Evolutionary conservation across 2,113 vertebrate genomes (phyloP).

Genomic region (Centropus unirufus): DNA sequence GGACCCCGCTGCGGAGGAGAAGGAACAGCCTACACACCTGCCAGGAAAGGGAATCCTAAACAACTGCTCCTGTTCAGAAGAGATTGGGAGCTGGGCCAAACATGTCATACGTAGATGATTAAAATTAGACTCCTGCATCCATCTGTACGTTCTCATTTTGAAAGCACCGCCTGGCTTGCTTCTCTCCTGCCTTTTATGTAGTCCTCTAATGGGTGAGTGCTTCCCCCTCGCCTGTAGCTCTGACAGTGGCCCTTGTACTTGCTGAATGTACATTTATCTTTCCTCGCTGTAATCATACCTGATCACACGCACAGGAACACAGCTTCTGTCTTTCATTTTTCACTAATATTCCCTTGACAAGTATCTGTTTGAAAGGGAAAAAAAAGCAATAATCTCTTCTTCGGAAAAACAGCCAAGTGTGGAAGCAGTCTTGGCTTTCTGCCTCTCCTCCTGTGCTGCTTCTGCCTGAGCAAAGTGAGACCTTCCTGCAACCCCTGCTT

Average conservation of each 20-base stretch:
- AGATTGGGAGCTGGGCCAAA: slow-evolving; percentile 39
- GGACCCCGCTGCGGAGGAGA: background rate
- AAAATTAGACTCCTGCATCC: slow-evolving; percentile 57
- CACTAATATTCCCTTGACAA: slow-evolving; percentile 33
- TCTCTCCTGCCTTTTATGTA: slow-evolving; percentile 33
- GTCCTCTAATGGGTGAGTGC: background rate
- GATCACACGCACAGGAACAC: slow-evolving; percentile 20
- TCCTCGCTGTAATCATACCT: slow-evolving; percentile 37
- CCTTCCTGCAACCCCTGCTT: background rate
- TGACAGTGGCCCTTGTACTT: slow-evolving; percentile 9
- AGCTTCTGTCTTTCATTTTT: slow-evolving; percentile 36
- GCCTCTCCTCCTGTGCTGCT: background rate
- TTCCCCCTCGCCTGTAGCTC: background rate
- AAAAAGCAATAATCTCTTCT: slow-evolving; percentile 9
- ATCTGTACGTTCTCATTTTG: background rate
- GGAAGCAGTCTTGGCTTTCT: background rate
- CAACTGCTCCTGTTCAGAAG: slow-evolving; percentile 22
- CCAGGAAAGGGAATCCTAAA: slow-evolving; percentile 68
- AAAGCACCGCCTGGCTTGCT: slow-evolving; percentile 29
- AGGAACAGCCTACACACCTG: slow-evolving; percentile 47
- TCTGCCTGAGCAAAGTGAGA: background rate
- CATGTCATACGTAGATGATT: slow-evolving; percentile 35
- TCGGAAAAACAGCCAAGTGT: slow-evolving; percentile 24
- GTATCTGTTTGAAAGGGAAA: slow-evolving; percentile 1
- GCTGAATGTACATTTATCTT: slow-evolving; percentile 9